Conservation (phyloP, 2,888 invertebrate species). For the Toxonevra muliebris region DNA sequence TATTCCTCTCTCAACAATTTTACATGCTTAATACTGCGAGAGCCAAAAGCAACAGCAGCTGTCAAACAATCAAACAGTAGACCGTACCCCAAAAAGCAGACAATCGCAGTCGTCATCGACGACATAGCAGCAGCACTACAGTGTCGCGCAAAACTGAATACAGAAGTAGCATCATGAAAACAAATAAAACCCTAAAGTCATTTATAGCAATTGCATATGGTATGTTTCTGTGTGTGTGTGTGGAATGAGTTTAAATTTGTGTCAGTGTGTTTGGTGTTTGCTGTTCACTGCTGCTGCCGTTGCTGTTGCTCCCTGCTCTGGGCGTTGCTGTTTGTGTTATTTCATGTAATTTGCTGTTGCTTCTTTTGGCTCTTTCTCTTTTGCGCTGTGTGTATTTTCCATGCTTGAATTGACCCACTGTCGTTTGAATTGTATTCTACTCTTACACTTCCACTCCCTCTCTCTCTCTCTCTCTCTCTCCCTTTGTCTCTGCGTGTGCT, state of each 20-base stretch:
- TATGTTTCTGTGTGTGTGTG: background rate
- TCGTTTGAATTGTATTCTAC: background rate
- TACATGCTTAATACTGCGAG: background rate
- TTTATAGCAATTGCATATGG: too few species aligned
- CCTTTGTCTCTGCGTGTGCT: too few species aligned
- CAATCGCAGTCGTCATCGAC: background rate
- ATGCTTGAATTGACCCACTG: background rate
- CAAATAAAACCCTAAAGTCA: background rate
- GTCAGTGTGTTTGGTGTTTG: background rate
- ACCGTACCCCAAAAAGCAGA: too few species aligned
- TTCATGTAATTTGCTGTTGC: background rate
- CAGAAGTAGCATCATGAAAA: background rate
- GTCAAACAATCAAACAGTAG: background rate
- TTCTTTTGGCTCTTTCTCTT: background rate
- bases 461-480: background rate
- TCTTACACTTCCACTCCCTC: background rate
- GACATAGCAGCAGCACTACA: background rate
- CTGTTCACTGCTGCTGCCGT: background rate
- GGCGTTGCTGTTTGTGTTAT: background rate
- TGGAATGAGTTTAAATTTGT: background rate
- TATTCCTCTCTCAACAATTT: background rate
- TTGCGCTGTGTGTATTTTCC: background rate
- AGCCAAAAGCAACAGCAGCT: background rate
- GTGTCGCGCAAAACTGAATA: background rate
- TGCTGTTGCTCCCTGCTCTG: background rate